These are phyloP conservation scores for Ia io DNA, from an alignment of 2,113 vertebrate species.

Conservation along the genomic window DNA sequence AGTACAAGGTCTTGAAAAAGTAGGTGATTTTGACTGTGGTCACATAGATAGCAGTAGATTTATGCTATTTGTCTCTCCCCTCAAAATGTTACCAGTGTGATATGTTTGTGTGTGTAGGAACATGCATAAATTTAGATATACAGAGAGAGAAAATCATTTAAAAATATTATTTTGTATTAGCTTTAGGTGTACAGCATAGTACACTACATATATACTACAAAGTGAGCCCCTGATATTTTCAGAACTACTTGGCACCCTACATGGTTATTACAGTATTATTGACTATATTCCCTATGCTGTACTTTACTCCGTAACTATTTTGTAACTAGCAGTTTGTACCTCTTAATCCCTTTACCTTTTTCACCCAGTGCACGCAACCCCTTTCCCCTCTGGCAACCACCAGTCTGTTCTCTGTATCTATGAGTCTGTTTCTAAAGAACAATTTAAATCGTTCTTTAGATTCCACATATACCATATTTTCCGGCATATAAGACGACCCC, in stretches of 20 bases:
- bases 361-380: neutral
- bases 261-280: no score
- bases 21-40: neutral
- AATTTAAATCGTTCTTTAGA: no score
- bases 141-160: neutral
- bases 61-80: neutral
- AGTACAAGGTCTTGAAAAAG: neutral
- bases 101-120: neutral
- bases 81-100: neutral
- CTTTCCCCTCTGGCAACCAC: no score
- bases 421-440: no score
- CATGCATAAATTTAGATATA: neutral
- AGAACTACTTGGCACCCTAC: no score
- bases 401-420: no score
- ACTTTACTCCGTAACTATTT: neutral
- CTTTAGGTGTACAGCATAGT: neutral
- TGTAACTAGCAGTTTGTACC: neutral
- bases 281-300: neutral
- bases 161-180: neutral
- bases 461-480: no score
- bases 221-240: no score
- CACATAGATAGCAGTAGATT: neutral
- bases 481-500: no score
- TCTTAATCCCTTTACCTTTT: neutral
- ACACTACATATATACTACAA: no score